Conservation (phyloP, 1,140 invertebrate species). For the Chionoecetes opilio region DNA sequence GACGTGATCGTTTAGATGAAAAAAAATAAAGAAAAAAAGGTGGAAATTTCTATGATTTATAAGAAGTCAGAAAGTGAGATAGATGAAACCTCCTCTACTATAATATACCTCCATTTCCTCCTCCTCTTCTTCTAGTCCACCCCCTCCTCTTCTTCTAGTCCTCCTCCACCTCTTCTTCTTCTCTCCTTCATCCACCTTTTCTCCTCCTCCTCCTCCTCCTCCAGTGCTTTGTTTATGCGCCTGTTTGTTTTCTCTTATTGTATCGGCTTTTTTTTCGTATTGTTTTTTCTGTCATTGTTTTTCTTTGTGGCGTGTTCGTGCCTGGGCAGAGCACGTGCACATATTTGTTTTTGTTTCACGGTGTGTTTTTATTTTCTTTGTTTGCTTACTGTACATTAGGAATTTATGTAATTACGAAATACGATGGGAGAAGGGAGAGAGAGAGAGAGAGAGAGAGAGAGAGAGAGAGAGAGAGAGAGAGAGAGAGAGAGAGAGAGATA, state of each 20-base stretch:
- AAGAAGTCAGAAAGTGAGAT: background rate
- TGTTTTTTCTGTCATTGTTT: background rate
- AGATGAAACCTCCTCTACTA: background rate
- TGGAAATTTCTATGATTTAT: too few species aligned
- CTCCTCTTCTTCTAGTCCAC: background rate
- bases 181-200: too few species aligned
- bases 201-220: conserved; percentile 7
- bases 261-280: background rate
- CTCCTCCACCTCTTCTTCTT: background rate
- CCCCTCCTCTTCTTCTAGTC: background rate
- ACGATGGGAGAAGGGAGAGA: background rate
- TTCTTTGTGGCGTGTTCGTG: too few species aligned
- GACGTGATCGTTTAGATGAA: too few species aligned
- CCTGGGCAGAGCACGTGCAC: too few species aligned
- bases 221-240: background rate
- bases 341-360: background rate
- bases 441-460: conserved; percentile 49
- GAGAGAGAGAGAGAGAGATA: conserved; percentile 59
- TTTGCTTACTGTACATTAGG: background rate
- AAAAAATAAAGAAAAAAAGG: too few species aligned
- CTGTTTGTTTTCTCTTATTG: background rate
- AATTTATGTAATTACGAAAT: background rate
- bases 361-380: background rate
- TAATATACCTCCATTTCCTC: too few species aligned
- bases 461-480: conserved; percentile 61